phyloP scores from a whole-genome alignment of 2,888 invertebrate genomes.

The Rhyacophila evoluta region DNA sequence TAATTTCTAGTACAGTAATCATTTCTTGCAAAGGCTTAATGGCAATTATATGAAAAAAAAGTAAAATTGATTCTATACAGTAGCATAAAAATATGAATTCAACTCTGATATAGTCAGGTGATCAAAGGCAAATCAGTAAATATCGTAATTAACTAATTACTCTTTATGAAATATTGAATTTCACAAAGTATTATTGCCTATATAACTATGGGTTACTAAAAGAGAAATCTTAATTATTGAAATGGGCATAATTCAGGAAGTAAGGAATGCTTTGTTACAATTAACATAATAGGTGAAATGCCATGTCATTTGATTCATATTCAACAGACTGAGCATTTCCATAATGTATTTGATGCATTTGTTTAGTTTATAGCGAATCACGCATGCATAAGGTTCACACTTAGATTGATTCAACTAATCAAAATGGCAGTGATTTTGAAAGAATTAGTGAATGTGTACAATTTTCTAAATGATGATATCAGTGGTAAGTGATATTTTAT shows the following conservation, averaged over 20 bases:
- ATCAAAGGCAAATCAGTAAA: not conserved
- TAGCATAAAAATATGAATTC: not conserved
- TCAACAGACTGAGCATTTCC: not conserved
- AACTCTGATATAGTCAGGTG: not conserved
- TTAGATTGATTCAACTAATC: not conserved
- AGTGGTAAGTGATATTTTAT: slow-evolving; percentile 55
- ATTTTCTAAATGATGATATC: slow-evolving; percentile 54
- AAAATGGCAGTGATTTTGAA: slow-evolving; percentile 57
- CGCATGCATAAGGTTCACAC: slow-evolving; percentile 20
- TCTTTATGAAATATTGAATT: not conserved
- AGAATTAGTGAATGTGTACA: slow-evolving; percentile 56
- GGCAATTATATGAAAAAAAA: too few species aligned
- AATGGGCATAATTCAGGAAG: not conserved
- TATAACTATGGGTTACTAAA: not conserved
- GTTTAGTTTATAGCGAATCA: not conserved
- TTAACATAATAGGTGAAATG: slow-evolving; percentile 36
- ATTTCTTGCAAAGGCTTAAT: too few species aligned
- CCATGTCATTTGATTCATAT: slow-evolving; percentile 25
- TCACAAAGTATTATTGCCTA: not conserved
- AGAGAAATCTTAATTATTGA: slow-evolving; percentile 8
- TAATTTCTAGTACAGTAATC: too few species aligned
- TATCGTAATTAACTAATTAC: not conserved
- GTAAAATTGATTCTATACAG: too few species aligned
- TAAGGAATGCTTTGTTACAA: not conserved
- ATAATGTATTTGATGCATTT: not conserved